These are phyloP conservation scores for Blennius ocellaris DNA, from an alignment of 2,113 vertebrate species.

Conservation along the genomic window DNA sequence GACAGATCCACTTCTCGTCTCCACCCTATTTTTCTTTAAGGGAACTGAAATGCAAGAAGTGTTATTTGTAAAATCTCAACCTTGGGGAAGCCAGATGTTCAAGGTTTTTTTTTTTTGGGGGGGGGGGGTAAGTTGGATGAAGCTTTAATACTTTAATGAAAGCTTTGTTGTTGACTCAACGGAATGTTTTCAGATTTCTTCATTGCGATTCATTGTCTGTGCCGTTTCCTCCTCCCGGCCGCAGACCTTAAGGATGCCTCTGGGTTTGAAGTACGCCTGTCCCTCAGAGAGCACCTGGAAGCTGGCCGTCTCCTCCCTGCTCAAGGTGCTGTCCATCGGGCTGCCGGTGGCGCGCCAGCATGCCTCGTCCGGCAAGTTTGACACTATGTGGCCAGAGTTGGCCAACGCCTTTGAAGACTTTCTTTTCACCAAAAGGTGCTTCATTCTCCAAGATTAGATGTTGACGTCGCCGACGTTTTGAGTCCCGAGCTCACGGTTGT, in stretches of 20 bases:
- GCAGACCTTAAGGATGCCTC: constrained; percentile 86
- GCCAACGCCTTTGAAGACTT: constrained; percentile 97
- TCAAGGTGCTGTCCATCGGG: constrained; percentile 94
- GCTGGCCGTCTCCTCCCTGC: constrained; percentile 93
- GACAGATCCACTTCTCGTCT: constrained; percentile 18
- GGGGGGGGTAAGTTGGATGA: neutral
- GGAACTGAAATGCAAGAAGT: constrained; percentile 37
- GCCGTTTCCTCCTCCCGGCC: neutral
- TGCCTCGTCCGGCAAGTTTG: constrained; percentile 95
- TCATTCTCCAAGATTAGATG: neutral
- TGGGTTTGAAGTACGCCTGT: constrained; percentile 96
- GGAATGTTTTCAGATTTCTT: too few relatives aligned
- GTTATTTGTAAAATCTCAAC: constrained; percentile 37
- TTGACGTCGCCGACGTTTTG: neutral
- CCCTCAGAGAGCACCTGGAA: constrained; percentile 99
- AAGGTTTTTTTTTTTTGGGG: too few relatives aligned
- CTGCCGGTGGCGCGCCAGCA: constrained; percentile 97
- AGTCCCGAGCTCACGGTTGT: neutral
- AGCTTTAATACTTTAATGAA: neutral
- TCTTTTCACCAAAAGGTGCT: constrained; percentile 97
- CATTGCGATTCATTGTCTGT: too few relatives aligned
- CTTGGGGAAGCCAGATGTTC: constrained; percentile 47
- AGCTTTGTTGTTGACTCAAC: neutral
- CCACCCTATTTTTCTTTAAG: neutral
- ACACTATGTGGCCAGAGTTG: constrained; percentile 98